Base-by-base conservation (phyloP, 2,113 vertebrate genomes). In the Danionella cerebrum region DNA sequence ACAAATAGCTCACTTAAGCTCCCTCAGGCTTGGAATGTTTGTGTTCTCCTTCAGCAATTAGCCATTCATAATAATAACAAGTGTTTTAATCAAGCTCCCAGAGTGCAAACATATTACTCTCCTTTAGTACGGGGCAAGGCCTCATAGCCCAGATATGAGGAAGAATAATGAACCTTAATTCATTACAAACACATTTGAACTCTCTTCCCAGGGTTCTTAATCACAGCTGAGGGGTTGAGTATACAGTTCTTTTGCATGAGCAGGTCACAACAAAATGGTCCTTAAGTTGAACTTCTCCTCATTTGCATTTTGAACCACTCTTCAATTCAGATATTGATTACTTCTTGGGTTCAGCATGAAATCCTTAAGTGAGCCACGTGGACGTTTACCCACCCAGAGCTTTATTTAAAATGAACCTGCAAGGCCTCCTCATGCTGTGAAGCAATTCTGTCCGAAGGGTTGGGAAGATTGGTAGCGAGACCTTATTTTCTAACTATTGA, bases 401-500 rank as follows among this genome's bases (percentile, higher is more conserved):
- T 51, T 11, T 75, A 60, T 70, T 74, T 71, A 70, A 63, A 74
- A 47, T 63, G 54, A 36, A 22, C 25, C n/a, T n/a, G 39, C 14
- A 19, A 60, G 36, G 14, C 51, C 45, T 63, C 11, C 4, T 21
- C 21, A 2, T 4, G 9, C 76, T 71, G 76, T 59, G 76, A 78
- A 70, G 78, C 73, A 75, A 75, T 81, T 81, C 67, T 69, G 53
- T 75, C 67, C 36, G 3, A 76, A 77, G 48, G 67, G 41, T 48
- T 57, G n/a, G 21, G 52, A 33, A 73, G 78, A 84, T 81, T 79
- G 74, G 73, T 77, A 63, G 75, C 13, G 42, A 87, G 83, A 84
- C 78, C 84, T 79, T 84, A 83, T 85, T 86, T 86, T 85, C 80
- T 47, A 71, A 65, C 67, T 79, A 83, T 83, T 18, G 85, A 86